Percentiles rank a stretch among this genome's conserved stretches.
Evolutionary conservation across 2,113 vertebrate genomes (phyloP).

Genomic region (Pluvianellus socialis): DNA sequence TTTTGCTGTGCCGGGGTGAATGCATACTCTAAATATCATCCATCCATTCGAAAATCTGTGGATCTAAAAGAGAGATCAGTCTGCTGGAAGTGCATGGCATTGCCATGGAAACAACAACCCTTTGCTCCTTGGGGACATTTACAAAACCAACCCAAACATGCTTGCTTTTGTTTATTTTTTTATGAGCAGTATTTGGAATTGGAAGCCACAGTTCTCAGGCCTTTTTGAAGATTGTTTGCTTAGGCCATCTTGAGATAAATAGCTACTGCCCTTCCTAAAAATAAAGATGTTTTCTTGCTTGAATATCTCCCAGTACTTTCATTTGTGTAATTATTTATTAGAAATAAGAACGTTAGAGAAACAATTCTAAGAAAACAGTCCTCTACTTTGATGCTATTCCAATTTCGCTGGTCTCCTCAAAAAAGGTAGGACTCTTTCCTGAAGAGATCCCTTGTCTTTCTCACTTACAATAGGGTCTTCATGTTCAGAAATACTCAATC

Average conservation of each 20-base stretch:
- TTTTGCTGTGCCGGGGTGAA: not conserved
- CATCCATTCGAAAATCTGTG: not conserved
- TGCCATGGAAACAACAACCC: not conserved
- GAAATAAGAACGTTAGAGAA: not conserved
- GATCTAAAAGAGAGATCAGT: not conserved
- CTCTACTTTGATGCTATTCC: not conserved
- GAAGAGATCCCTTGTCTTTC: not conserved
- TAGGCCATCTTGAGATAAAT: constrained; percentile 15
- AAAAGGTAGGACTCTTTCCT: not conserved
- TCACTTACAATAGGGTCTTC: not conserved
- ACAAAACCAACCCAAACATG: not conserved
- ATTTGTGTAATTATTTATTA: constrained; percentile 16
- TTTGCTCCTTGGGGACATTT: not conserved
- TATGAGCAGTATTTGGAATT: not conserved
- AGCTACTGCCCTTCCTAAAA: constrained; percentile 35
- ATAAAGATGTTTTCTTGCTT: constrained; percentile 32
- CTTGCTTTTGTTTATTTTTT: constrained; percentile 31
- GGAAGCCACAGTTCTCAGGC: not conserved
- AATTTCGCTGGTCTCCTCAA: not conserved
- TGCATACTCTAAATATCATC: not conserved
- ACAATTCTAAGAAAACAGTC: not conserved
- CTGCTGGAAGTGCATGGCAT: not conserved
- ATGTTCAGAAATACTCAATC: not conserved
- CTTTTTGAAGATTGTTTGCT: constrained; percentile 40
- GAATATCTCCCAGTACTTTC: not conserved